phyloP scores from a whole-genome alignment of 2,888 invertebrate genomes.

The Scaptomyza flava region DNA sequence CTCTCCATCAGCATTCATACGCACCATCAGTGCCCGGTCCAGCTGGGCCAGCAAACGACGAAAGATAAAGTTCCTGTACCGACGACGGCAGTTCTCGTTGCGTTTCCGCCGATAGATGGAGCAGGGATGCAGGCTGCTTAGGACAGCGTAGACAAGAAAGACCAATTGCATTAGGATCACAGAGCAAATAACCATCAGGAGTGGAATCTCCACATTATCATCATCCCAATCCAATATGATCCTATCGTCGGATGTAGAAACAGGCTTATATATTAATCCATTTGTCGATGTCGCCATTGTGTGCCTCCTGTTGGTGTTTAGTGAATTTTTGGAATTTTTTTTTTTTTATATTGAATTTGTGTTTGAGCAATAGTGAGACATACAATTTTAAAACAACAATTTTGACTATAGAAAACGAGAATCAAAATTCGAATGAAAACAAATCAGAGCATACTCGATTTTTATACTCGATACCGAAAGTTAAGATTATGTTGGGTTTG shows the following conservation, averaged over 20 bases:
- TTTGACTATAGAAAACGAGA: not conserved
- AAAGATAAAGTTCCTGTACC: conserved; percentile 49
- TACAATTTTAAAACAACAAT: not conserved
- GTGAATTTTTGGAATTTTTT: not conserved
- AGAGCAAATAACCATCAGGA: conserved; percentile 38
- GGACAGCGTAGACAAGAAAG: conserved; percentile 32
- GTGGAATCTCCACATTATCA: conserved; percentile 26
- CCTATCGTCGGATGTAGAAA: not conserved
- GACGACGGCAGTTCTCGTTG: conserved; percentile 35
- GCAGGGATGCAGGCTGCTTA: conserved; percentile 30
- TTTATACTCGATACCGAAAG: no score
- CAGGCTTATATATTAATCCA: conserved; percentile 19
- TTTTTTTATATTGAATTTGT: not conserved
- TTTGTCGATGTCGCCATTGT: conserved; percentile 5
- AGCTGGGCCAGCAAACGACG: conserved; percentile 53
- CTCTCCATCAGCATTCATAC: conserved; percentile 13
- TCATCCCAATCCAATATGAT: conserved; percentile 30
- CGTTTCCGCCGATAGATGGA: conserved; percentile 25
- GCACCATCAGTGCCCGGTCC: conserved; percentile 26
- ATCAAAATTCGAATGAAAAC: no score
- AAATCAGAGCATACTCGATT: not conserved
- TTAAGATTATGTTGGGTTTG: no score
- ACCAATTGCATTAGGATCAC: conserved; percentile 39
- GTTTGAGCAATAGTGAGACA: not conserved
- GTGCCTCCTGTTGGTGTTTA: conserved; percentile 25